Evolutionary conservation across 2,888 invertebrate genomes (phyloP).

Genomic region (Nebria salina): DNA sequence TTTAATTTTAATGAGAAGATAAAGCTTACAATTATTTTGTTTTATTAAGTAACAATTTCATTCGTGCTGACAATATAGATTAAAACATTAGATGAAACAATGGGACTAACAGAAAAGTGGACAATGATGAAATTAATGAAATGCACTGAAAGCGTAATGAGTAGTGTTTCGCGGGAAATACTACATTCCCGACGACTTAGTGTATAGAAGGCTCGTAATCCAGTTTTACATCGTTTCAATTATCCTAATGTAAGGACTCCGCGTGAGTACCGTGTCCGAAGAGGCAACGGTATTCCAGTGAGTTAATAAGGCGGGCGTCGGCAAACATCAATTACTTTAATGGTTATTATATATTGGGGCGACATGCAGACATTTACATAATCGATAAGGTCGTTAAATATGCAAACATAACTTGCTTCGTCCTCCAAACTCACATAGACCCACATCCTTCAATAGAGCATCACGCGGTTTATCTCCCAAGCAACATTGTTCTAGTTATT

Average conservation of each 20-base stretch:
- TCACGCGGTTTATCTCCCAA: not conserved
- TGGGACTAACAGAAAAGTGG: not conserved
- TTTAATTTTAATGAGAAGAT: too few relatives aligned
- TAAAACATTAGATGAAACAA: not conserved
- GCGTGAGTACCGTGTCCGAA: conserved; percentile 22
- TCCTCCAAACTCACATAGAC: conserved; percentile 21
- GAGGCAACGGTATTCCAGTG: conserved; percentile 27
- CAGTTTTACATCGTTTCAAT: conserved; percentile 44
- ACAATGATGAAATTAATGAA: not conserved
- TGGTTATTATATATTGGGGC: conserved; percentile 51
- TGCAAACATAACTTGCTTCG: conserved; percentile 43
- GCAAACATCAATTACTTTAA: conserved; percentile 54
- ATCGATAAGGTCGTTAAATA: conserved; percentile 45
- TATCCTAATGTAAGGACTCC: conserved; percentile 37
- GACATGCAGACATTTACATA: conserved; percentile 40
- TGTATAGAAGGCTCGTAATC: conserved; percentile 21
- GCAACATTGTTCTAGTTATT: not conserved
- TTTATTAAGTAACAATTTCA: not conserved
- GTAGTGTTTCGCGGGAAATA: not conserved
- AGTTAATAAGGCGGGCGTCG: conserved; percentile 41
- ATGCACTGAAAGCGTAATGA: not conserved
- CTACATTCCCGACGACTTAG: not conserved
- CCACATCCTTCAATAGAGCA: not conserved
- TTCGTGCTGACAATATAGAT: not conserved
- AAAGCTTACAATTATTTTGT: not conserved